Conservation (phyloP, 2,113 vertebrate genomes). For the Vulpes ferrilata region DNA sequence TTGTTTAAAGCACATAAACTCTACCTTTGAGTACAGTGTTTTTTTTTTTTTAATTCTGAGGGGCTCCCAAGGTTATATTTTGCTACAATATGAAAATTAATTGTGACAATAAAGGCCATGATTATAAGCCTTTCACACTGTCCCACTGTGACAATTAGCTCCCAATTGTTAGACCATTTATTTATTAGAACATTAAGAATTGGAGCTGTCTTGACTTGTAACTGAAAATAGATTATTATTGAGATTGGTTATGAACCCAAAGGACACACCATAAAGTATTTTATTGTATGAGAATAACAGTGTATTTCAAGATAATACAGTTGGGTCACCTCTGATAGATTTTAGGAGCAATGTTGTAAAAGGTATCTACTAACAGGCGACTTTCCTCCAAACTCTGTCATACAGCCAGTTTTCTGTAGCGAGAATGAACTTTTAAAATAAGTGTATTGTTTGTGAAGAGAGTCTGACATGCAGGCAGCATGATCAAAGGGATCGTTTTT, state of each 20-base stretch:
- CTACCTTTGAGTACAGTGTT: constrained; percentile 73
- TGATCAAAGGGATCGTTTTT: constrained; percentile 72
- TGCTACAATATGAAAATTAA: constrained; percentile 88
- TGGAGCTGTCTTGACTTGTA: constrained; percentile 83
- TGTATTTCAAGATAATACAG: constrained; percentile 81
- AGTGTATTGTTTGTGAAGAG: constrained; percentile 67
- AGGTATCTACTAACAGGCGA: constrained; percentile 76
- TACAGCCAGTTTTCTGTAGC: constrained; percentile 70
- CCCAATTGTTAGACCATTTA: constrained; percentile 87
- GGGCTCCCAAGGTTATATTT: constrained; percentile 88
- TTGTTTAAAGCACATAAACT: constrained; percentile 78
- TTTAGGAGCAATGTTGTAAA: constrained; percentile 74
- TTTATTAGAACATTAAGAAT: constrained; percentile 85
- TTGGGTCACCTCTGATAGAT: constrained; percentile 73
- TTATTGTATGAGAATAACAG: constrained; percentile 82
- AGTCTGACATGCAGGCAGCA: constrained; percentile 46
- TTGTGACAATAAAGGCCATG: constrained; percentile 86
- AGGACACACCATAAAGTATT: constrained; percentile 76
- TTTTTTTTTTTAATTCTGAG: constrained; percentile 82
- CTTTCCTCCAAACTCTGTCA: constrained; percentile 72
- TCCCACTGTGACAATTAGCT: constrained; percentile 90
- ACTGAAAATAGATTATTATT: constrained; percentile 82
- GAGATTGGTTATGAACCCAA: constrained; percentile 76
- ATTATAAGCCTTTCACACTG: constrained; percentile 84
- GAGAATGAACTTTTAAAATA: constrained; percentile 75